Conservation (phyloP, 2,888 invertebrate genomes). For the Fabriciana adippe region DNA sequence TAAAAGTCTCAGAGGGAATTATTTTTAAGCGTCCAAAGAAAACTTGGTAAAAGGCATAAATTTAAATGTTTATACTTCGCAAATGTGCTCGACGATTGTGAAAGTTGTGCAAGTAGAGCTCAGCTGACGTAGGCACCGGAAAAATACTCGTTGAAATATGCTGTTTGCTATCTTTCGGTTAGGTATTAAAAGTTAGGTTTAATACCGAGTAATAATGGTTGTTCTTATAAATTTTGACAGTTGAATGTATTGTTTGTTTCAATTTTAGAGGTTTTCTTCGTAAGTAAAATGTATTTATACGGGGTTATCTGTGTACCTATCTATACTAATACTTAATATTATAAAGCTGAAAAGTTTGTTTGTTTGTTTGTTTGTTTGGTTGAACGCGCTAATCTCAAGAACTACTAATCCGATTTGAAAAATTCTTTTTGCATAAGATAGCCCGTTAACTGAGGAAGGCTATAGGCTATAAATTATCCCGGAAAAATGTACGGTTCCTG, state of each 20-base stretch:
- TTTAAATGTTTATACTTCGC: constrained; percentile 37
- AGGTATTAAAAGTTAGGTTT: not conserved
- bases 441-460: no score
- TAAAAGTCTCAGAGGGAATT: constrained; percentile 21
- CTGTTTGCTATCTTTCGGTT: constrained; percentile 8
- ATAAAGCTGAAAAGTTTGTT: no score
- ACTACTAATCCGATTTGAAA: no score
- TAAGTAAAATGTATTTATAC: not conserved
- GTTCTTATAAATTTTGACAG: no score
- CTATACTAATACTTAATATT: no score
- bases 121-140: constrained; percentile 27
- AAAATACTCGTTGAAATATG: constrained; percentile 28
- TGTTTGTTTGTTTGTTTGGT: no score
- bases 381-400: no score
- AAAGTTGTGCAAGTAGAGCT: constrained; percentile 26
- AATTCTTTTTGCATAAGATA: no score
- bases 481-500: no score
- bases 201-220: not conserved
- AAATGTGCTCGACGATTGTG: constrained; percentile 30
- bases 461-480: no score
- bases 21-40: constrained; percentile 34
- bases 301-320: no score
- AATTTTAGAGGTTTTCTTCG: not conserved
- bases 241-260: no score
- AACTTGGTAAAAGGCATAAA: constrained; percentile 31